A percentile compares a stretch with the other conserved stretches of the same genome.
Evolutionary conservation across 2,113 vertebrate genomes (phyloP).

Genomic region (Strigops habroptila): DNA sequence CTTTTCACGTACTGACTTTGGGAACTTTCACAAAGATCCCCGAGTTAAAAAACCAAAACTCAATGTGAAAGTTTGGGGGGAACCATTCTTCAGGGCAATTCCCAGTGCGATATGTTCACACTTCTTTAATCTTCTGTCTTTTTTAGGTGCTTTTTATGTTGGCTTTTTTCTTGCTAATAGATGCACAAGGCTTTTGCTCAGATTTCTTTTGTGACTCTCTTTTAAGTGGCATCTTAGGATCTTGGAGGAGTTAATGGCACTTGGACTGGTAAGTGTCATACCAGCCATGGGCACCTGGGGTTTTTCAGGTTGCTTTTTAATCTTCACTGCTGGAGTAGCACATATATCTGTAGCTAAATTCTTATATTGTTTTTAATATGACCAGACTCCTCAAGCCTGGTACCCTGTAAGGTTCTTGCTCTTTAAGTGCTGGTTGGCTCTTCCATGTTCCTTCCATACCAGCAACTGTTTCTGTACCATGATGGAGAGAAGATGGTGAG

Average conservation of each 20-base stretch:
- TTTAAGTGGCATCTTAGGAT: neutral
- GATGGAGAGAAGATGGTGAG: neutral
- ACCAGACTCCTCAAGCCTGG: neutral
- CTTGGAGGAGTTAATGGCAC: neutral
- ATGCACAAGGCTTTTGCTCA: neutral
- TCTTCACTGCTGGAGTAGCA: neutral
- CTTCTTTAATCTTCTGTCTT: neutral
- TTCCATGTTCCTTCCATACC: rapidly evolving
- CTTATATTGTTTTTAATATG: rapidly evolving
- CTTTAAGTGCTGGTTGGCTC: neutral
- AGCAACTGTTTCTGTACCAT: neutral
- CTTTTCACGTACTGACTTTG: neutral
- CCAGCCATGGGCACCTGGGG: neutral
- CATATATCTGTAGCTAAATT: neutral
- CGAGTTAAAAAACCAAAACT: neutral
- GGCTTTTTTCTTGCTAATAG: neutral
- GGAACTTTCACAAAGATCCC: constrained; percentile 49
- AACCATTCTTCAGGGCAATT: constrained; percentile 40
- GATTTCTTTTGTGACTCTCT: neutral
- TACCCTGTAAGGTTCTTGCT: neutral
- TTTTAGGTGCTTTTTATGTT: neutral
- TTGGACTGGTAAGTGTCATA: neutral
- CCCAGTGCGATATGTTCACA: neutral
- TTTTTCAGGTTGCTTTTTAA: neutral
- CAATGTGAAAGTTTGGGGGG: neutral